Percentiles rank a stretch among this genome's conserved stretches.
Evolutionary conservation across 2,888 invertebrate genomes (phyloP).

Genomic region (Prosapia bicincta): DNA sequence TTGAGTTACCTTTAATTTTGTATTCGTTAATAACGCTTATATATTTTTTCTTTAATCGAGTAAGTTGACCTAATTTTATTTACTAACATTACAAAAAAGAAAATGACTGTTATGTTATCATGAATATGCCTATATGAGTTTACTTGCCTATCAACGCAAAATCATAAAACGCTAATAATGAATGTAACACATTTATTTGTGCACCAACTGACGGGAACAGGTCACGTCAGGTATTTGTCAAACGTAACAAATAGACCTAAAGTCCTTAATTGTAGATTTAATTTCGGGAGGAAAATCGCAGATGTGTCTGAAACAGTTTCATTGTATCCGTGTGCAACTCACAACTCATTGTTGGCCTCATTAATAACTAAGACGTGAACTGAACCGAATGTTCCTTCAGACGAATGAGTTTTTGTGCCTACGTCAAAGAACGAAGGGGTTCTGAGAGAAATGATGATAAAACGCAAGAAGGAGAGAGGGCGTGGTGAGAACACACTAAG

Average conservation of each 20-base stretch:
- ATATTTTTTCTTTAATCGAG: too few relatives aligned
- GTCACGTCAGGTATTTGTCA: not conserved
- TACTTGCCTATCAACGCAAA: too few relatives aligned
- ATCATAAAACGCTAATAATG: too few relatives aligned
- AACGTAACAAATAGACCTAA: not conserved
- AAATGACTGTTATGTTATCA: too few relatives aligned
- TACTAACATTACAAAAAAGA: too few relatives aligned
- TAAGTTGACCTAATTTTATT: too few relatives aligned
- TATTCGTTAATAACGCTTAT: too few relatives aligned
- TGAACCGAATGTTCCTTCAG: slow-evolving; percentile 13
- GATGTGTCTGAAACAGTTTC: not conserved
- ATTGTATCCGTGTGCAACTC: not conserved
- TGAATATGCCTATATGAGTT: too few relatives aligned
- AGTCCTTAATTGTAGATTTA: slow-evolving; percentile 2
- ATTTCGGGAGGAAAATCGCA: not conserved
- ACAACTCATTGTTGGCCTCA: slow-evolving; percentile 4
- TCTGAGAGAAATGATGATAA: slow-evolving; percentile 26
- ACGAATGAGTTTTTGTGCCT: slow-evolving; percentile 30
- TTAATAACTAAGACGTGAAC: slow-evolving; percentile 5
- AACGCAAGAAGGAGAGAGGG: slow-evolving; percentile 23
- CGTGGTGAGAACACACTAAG: slow-evolving; percentile 23
- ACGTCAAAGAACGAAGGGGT: slow-evolving; percentile 22
- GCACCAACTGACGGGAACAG: not conserved
- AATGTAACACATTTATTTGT: not conserved
- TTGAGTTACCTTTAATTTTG: too few relatives aligned